These are phyloP conservation scores for Scytalopus superciliaris DNA, from an alignment of 2,113 vertebrate genomes.

Conservation along the genomic window DNA sequence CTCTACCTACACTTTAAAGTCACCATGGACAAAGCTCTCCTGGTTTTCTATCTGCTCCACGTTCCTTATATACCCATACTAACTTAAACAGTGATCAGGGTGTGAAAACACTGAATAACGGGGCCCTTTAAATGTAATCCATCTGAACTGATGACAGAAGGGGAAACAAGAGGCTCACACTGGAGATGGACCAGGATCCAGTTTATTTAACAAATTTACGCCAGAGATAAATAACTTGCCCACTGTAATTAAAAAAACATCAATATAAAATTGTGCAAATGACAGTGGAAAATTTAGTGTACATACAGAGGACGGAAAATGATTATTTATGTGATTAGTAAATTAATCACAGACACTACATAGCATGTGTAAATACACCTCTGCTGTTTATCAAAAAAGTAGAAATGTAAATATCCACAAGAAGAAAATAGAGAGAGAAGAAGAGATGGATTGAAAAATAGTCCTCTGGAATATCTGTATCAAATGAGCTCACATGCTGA, in stretches of 20 bases:
- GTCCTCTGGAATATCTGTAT: background rate
- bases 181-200: background rate
- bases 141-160: background rate
- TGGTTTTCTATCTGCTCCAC: background rate
- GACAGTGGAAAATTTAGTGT: background rate
- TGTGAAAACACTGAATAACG: background rate
- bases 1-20: background rate
- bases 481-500: constrained; percentile 2
- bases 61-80: background rate
- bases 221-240: background rate
- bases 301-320: background rate
- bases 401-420: background rate
- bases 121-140: background rate
- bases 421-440: background rate
- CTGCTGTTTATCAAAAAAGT: background rate
- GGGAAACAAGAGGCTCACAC: accelerated
- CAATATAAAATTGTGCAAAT: background rate
- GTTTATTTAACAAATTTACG: background rate
- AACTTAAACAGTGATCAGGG: background rate
- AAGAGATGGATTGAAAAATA: background rate
- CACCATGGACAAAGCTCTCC: background rate
- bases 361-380: background rate
- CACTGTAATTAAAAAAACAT: background rate
- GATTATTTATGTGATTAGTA: background rate
- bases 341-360: background rate